Base-by-base conservation (phyloP, 2,797 vertebrate species). In the Hirundo rustica region DNA sequence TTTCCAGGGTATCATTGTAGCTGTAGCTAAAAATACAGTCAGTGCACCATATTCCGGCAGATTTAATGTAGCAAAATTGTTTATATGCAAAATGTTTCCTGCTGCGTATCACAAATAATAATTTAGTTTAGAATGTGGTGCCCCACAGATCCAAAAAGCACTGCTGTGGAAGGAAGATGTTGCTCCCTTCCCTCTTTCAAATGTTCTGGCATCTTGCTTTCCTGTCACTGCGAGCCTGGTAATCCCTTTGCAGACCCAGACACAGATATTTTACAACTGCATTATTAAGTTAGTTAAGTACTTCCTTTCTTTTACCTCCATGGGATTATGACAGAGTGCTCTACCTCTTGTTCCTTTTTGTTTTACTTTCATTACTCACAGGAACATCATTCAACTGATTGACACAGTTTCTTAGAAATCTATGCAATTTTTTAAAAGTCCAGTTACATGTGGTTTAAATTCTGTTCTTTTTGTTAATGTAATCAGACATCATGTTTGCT, bases 101-200 rank as follows among this genome's bases (percentile, higher is more conserved):
- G 64, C 88, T n/a, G 95, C 82, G 79, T 83, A 81, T 95, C 86
- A 81, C 94, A 97, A 97, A 89, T 90, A 97, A 88, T 96, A 87
- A 95, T 95, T 96, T 91, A 44, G 88, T 96, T 96, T 77, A 91
- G 85, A 89, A 83, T 53, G 90, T 88, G 93, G 75, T 78, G 88
- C 86, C 85, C 82, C 80, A 91, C 75, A 95, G 97, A 92, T 93
- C 66, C 65, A 64, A 55, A 88, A 94, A 67, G 5, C 2, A 7
- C 44, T 84, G 74, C 75, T 95, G 95, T 65, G 87, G 78, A 75
- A 90, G 72, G 84, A 94, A 91, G 70, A 92, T 91, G 82, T 76
- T 29, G 5, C 75, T 85, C 4, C 13, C 44, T 92, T 11, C 16
- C 6, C 45, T 48, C 47, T 87, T 95, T 73, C 45, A 76, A 87